Evolutionary conservation across 2,888 invertebrate genomes (phyloP).

Genomic region (Idaea biselata): DNA sequence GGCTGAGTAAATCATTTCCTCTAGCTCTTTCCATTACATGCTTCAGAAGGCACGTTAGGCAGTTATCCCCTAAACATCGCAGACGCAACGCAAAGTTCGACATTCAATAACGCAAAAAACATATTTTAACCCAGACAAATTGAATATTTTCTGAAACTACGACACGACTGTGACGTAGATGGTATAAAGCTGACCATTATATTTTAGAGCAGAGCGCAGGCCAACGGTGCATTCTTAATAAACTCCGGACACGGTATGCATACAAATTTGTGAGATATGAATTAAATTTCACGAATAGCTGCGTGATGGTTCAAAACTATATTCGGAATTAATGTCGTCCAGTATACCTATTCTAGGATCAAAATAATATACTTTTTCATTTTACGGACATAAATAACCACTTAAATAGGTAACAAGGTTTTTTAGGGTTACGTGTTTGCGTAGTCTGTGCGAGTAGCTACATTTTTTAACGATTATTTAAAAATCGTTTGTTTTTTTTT

Average conservation of each 20-base stretch:
- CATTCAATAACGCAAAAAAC: neutral
- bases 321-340: neutral
- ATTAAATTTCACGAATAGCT: conserved; percentile 68
- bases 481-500: too few relatives aligned
- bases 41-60: too few relatives aligned
- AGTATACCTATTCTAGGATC: conserved; percentile 3
- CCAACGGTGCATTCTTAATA: conserved; percentile 65
- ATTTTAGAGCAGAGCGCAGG: conserved; percentile 47
- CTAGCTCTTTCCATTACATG: too few relatives aligned
- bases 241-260: conserved; percentile 67
- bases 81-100: too few relatives aligned
- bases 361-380: too few relatives aligned
- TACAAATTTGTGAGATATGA: conserved; percentile 63
- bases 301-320: conserved; percentile 28
- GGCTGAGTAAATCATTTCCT: too few relatives aligned
- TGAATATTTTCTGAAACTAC: neutral
- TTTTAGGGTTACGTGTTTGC: too few relatives aligned
- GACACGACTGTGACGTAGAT: neutral
- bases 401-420: too few relatives aligned
- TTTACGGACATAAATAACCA: too few relatives aligned
- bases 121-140: neutral
- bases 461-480: too few relatives aligned
- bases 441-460: too few relatives aligned
- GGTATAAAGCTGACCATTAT: conserved; percentile 54
- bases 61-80: too few relatives aligned